A percentile compares a stretch with the other conserved stretches of the same genome.
These are phyloP conservation scores for Megaustenia siamemsis DNA, from an alignment of 2,888 invertebrate species.

Conservation along the genomic window DNA sequence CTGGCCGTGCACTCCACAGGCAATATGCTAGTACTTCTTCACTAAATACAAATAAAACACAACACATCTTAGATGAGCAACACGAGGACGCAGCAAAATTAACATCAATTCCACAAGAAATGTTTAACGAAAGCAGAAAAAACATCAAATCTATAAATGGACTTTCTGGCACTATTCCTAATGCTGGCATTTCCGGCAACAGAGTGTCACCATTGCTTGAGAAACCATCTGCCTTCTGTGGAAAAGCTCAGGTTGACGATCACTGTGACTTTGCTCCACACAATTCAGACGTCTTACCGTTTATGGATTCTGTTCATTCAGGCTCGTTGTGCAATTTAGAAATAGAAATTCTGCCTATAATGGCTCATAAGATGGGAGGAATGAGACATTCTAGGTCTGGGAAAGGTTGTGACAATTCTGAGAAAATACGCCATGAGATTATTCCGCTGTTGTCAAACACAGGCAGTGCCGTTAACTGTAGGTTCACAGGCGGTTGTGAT, in stretches of 20 bases:
- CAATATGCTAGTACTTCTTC: neutral
- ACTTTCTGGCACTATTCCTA: neutral
- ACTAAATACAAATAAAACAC: neutral
- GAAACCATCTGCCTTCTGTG: conserved; percentile 25
- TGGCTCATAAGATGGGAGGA: neutral
- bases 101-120: neutral
- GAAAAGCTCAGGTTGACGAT: conserved; percentile 14
- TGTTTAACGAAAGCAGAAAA: conserved; percentile 33
- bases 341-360: neutral
- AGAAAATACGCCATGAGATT: conserved; percentile 12
- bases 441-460: conserved; percentile 26
- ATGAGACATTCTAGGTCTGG: neutral
- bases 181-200: neutral
- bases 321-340: conserved; percentile 26
- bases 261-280: neutral
- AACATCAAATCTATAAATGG: conserved; percentile 25
- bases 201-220: conserved; percentile 47
- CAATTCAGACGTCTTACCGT: conserved; percentile 32
- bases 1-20: neutral
- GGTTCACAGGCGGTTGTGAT: conserved; percentile 24
- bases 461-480: conserved; percentile 24
- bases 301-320: conserved; percentile 32
- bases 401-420: conserved; percentile 22
- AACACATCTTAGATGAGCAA: neutral
- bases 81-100: neutral